Evolutionary conservation across 2,113 vertebrate genomes (phyloP).

Genomic region (Podilymbus podiceps): DNA sequence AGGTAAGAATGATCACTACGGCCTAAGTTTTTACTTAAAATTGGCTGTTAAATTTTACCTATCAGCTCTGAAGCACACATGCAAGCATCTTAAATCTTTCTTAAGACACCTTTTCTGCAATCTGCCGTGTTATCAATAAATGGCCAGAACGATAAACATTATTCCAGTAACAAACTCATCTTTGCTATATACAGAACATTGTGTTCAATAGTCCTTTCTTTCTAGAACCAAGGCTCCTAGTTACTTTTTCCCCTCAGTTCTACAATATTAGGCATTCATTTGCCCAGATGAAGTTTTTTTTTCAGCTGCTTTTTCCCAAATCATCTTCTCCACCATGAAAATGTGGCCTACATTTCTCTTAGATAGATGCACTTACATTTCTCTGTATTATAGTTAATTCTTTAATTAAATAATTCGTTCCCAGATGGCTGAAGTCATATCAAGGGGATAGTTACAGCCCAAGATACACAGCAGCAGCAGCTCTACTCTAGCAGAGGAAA

Average conservation of each 20-base stretch:
- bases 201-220: neutral
- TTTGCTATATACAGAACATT: neutral
- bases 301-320: neutral
- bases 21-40: neutral
- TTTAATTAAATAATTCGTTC: conserved; percentile 33
- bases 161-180: neutral
- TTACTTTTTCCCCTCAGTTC: neutral
- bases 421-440: neutral
- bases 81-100: neutral
- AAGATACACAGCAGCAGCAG: neutral
- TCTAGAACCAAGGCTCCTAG: neutral
- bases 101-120: neutral
- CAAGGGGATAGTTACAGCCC: neutral
- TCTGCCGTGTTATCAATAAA: neutral
- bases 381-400: neutral
- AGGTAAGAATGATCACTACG: neutral
- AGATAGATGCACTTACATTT: neutral
- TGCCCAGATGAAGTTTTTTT: neutral
- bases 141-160: neutral
- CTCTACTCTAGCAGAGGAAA: neutral
- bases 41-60: neutral
- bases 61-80: neutral
- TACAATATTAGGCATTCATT: neutral
- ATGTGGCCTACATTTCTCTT: neutral
- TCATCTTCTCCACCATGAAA: neutral